These are phyloP conservation scores for Parazoanthus swiftii DNA, from an alignment of 92 coral and sea anemone genomes.

Conservation along the genomic window DNA sequence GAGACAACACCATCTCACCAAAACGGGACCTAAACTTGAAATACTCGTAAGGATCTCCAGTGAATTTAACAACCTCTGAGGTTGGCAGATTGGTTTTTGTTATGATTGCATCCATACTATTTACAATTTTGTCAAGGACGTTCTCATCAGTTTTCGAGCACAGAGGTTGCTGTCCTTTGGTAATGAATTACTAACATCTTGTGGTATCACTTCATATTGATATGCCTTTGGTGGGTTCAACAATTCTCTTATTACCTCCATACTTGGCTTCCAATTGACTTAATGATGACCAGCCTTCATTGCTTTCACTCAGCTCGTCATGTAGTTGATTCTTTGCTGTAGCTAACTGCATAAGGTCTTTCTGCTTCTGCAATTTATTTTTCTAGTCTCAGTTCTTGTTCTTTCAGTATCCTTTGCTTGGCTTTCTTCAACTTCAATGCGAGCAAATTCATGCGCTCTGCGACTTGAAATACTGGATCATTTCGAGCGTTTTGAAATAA, in stretches of 20 bases:
- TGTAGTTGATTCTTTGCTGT: too few relatives aligned
- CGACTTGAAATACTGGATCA: slow-evolving; percentile 29
- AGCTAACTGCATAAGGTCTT: slow-evolving; percentile 15
- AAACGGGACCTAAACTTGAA: too few relatives aligned
- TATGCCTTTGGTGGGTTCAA: background rate
- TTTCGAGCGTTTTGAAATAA: slow-evolving; percentile 24
- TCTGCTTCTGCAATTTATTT: slow-evolving; percentile 63
- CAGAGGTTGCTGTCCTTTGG: too few relatives aligned
- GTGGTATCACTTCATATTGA: background rate
- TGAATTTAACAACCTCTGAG: too few relatives aligned
- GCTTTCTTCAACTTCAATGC: background rate
- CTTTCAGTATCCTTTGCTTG: slow-evolving; percentile 33
- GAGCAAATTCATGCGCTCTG: slow-evolving; percentile 26
- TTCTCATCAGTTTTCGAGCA: too few relatives aligned
- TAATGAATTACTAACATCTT: background rate
- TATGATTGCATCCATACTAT: too few relatives aligned
- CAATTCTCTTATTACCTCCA: background rate
- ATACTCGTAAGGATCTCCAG: too few relatives aligned
- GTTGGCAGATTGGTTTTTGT: too few relatives aligned
- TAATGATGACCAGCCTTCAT: background rate
- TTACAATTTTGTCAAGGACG: too few relatives aligned
- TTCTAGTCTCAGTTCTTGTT: slow-evolving; percentile 47
- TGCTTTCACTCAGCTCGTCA: too few relatives aligned
- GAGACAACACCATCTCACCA: too few relatives aligned
- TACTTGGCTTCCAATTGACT: background rate